A percentile compares a stretch with the other conserved stretches of the same genome.
These are phyloP conservation scores for Orussus abietinus DNA, from an alignment of 1,140 invertebrate genomes.

Conservation along the genomic window DNA sequence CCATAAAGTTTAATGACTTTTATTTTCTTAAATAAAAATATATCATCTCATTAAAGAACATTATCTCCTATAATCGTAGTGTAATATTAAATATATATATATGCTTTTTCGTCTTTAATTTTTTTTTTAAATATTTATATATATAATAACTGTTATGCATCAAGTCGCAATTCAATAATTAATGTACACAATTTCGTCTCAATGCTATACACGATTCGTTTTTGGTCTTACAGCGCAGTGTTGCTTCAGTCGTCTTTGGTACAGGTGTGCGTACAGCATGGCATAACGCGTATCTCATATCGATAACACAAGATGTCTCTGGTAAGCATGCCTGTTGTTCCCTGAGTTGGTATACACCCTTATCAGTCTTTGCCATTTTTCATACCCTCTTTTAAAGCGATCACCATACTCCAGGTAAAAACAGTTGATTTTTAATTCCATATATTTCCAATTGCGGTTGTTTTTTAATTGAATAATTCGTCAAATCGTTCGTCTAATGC, in stretches of 20 bases:
- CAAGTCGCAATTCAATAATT: constrained; percentile 13
- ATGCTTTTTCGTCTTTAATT: constrained; percentile 23
- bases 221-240: constrained; percentile 41
- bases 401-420: constrained; percentile 29
- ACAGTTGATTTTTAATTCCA: constrained; percentile 26
- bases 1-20: constrained; percentile 37
- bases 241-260: constrained; percentile 46
- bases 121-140: constrained; percentile 16
- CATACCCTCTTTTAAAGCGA: constrained; percentile 25
- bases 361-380: constrained; percentile 43
- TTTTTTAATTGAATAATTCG: too few relatives aligned
- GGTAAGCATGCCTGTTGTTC: constrained; percentile 36
- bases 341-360: constrained; percentile 46
- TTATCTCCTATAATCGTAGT: constrained; percentile 2
- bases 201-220: constrained; percentile 20
- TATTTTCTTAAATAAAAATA: constrained; percentile 35
- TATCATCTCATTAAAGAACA: constrained; percentile 31
- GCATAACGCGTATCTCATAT: constrained; percentile 20
- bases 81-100: constrained; percentile 21
- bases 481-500: too few relatives aligned
- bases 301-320: constrained; percentile 27
- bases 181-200: constrained; percentile 17
- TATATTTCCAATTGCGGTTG: too few relatives aligned
- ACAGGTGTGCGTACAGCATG: constrained; percentile 31
- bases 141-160: constrained; percentile 15